These are phyloP conservation scores for Lepidostoma basale DNA, from an alignment of 1,140 invertebrate genomes.

Conservation along the genomic window DNA sequence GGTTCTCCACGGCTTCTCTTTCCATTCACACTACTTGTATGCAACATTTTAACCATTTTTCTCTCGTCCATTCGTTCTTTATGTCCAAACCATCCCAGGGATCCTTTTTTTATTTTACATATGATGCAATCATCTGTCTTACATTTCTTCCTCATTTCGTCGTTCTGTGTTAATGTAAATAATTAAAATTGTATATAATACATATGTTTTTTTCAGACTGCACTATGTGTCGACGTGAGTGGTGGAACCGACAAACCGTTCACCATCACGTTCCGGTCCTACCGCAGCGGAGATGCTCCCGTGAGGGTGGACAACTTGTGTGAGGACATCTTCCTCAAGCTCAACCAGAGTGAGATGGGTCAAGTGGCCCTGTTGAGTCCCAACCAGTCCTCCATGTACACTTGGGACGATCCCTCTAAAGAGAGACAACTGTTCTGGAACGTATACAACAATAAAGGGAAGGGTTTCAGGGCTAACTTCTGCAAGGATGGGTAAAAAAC, in stretches of 20 bases:
- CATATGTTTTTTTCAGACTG: slow-evolving; percentile 63
- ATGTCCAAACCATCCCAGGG: too few relatives aligned
- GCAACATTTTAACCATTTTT: too few relatives aligned
- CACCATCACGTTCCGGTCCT: slow-evolving; percentile 73
- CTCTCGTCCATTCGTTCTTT: too few relatives aligned
- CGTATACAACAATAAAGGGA: slow-evolving; percentile 79
- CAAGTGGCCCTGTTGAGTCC: slow-evolving; percentile 78
- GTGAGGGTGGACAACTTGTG: slow-evolving; percentile 82
- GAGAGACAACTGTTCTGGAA: slow-evolving; percentile 79
- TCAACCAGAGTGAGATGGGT: slow-evolving; percentile 75
- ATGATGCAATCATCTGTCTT: too few relatives aligned
- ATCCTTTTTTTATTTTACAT: too few relatives aligned
- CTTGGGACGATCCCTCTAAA: slow-evolving; percentile 84
- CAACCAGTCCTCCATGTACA: slow-evolving; percentile 79
- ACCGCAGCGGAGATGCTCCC: slow-evolving; percentile 74
- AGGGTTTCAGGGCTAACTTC: slow-evolving; percentile 74
- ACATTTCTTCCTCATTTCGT: too few relatives aligned
- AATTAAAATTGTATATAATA: not conserved
- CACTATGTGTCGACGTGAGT: slow-evolving; percentile 73
- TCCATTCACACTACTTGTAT: too few relatives aligned
- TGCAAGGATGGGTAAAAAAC: slow-evolving; percentile 68
- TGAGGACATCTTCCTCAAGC: slow-evolving; percentile 80
- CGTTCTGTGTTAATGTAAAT: too few relatives aligned
- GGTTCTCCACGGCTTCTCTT: too few relatives aligned
- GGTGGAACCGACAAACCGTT: slow-evolving; percentile 76